These are phyloP conservation scores for Lepidurus arcticus DNA, from an alignment of 1,140 invertebrate species.

Conservation along the genomic window DNA sequence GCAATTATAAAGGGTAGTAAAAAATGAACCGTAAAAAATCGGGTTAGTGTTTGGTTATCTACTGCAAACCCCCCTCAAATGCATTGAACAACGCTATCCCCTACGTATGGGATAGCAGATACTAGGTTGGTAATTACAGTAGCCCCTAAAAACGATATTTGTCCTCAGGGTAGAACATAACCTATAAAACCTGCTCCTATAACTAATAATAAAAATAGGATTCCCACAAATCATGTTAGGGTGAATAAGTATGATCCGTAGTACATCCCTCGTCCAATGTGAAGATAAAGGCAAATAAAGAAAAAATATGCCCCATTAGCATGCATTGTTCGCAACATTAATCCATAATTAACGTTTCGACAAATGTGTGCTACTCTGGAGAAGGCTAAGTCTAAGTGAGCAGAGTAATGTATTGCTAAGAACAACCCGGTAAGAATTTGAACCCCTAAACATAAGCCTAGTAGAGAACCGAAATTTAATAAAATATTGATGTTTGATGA, in stretches of 20 bases:
- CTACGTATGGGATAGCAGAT: conserved; percentile 60
- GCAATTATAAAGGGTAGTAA: conserved; percentile 60
- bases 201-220: conserved; percentile 54
- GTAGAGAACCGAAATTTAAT: conserved; percentile 48
- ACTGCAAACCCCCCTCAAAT: conserved; percentile 64
- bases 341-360: conserved; percentile 45
- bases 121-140: conserved; percentile 66
- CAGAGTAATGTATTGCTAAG: conserved; percentile 55
- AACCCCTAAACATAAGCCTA: conserved; percentile 54
- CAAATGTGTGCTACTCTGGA: conserved; percentile 47
- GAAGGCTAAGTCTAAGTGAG: conserved; percentile 53
- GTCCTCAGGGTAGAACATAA: conserved; percentile 62
- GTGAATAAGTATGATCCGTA: conserved; percentile 41
- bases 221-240: conserved; percentile 52
- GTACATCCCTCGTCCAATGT: conserved; percentile 42
- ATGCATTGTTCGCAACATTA: conserved; percentile 53
- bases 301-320: conserved; percentile 46
- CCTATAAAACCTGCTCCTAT: conserved; percentile 63
- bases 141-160: conserved; percentile 66
- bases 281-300: conserved; percentile 43
- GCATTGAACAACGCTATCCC: conserved; percentile 54
- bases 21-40: conserved; percentile 66
- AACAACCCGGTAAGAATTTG: conserved; percentile 56
- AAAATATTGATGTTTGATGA: conserved; percentile 39
- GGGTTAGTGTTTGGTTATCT: conserved; percentile 59